Evolutionary conservation across 2,797 vertebrate species (phyloP), one percentile per base, ranked within the genome.

Genomic region (Microcaecilia unicolor): DNA sequence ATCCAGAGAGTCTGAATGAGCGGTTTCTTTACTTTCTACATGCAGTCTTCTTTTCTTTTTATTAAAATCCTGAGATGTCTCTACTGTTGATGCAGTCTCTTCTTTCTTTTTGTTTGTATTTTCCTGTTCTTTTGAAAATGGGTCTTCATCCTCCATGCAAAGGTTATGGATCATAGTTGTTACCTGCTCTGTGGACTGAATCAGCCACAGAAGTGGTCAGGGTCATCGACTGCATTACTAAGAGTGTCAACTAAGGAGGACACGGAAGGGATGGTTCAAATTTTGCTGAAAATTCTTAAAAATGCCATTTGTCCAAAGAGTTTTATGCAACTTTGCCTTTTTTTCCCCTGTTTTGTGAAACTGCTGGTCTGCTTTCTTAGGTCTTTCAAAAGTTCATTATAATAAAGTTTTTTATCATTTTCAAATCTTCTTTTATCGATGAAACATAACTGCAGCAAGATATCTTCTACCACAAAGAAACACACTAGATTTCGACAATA

Each of bases 281-380:
- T 70, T 93, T 59, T 85, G 85, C 32, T 92, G 90, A 51, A 99
- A 87, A 67, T 58, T 92, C 72, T 80, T 93, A 71, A 99, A 84
- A 99, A 97, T 0, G 92, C 86, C 95, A 99, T 98, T 52, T 64
- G 9, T 60, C 35, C 52, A 31, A 9, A 51, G 21, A 28, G 51
- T 21, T 6, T 41, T 44, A 22, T n/a, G n/a, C 43, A 44, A 38
- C 20, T 48, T 7, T 18, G 48, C 19, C 6, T 24, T 34, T 19
- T 15, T 9, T 12, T 49, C 25, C 44, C 55, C 37, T 1, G 10
- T 34, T 65, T 62, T 67, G 56, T 21, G 22, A 46, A 52, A 20
- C 3, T 25, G 58, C 30, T 34, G 50, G 49, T 24, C 12, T 28
- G 28, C 41, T 41, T 44, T 28, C 10, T 11, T n/a, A n/a, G n/a